These are phyloP conservation scores for Lagria hirta DNA, from an alignment of 2,888 invertebrate genomes.

Conservation along the genomic window DNA sequence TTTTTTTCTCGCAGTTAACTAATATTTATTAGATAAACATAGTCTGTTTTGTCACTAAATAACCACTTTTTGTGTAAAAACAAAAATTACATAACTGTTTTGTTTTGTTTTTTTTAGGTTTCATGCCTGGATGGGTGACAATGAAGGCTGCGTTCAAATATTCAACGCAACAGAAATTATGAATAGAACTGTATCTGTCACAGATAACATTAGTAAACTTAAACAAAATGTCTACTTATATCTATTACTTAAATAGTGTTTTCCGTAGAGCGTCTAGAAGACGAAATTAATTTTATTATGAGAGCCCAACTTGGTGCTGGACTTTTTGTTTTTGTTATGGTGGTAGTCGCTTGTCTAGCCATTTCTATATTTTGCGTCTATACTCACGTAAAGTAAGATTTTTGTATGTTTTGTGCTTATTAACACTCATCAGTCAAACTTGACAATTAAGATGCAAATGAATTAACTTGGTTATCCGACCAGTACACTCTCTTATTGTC, in stretches of 20 bases:
- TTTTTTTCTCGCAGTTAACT: too few relatives aligned
- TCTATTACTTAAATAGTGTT: not conserved
- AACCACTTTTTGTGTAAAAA: too few relatives aligned
- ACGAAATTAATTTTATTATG: not conserved
- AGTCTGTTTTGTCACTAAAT: too few relatives aligned
- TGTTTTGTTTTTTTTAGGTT: conserved; percentile 13
- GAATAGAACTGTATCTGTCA: conserved; percentile 12
- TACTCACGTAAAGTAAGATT: conserved; percentile 7
- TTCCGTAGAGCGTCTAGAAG: conserved; percentile 10
- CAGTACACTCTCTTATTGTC: too few relatives aligned
- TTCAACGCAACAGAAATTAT: conserved; percentile 13
- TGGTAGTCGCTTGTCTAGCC: conserved; percentile 3
- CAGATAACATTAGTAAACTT: conserved; percentile 11
- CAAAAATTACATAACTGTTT: too few relatives aligned
- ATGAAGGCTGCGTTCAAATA: conserved; percentile 11
- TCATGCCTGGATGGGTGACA: conserved; percentile 8
- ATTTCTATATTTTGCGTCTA: conserved; percentile 10
- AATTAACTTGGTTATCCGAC: too few relatives aligned
- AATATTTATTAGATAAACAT: too few relatives aligned
- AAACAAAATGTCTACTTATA: not conserved
- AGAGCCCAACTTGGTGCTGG: conserved; percentile 12
- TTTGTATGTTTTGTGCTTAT: not conserved
- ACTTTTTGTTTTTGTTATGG: conserved; percentile 15
- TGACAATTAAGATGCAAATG: too few relatives aligned
- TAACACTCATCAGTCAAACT: too few relatives aligned